phyloP scores from a whole-genome alignment of 1,140 invertebrate genomes.

The Triops longicaudatus region DNA sequence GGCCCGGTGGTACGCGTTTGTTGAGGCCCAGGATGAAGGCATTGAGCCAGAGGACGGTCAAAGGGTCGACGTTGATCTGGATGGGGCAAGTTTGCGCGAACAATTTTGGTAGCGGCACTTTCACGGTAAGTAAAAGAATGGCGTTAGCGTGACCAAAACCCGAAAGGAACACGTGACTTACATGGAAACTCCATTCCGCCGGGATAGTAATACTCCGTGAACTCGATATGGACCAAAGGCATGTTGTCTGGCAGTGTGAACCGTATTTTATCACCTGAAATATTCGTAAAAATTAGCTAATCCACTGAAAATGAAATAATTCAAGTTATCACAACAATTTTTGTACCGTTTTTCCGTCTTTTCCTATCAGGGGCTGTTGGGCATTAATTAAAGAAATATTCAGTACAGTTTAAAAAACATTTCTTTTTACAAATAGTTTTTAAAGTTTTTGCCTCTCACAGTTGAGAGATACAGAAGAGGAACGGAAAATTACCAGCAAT shows the following conservation, averaged over 20 bases:
- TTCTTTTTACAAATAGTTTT: too few relatives aligned
- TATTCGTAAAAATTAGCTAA: not conserved
- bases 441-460: too few relatives aligned
- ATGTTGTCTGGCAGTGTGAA: conserved; percentile 78
- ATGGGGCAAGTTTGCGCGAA: conserved; percentile 84
- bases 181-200: conserved; percentile 85
- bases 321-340: too few relatives aligned
- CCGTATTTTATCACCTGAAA: conserved; percentile 69
- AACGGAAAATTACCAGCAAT: conserved; percentile 54
- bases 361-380: conserved; percentile 25
- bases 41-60: conserved; percentile 84
- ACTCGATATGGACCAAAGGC: conserved; percentile 84
- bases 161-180: conserved; percentile 43
- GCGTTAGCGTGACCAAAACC: not conserved
- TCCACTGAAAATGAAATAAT: too few relatives aligned
- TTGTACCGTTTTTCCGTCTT: conserved; percentile 24
- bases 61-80: conserved; percentile 70
- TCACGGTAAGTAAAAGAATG: conserved; percentile 42
- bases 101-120: conserved; percentile 82
- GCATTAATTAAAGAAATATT: not conserved
- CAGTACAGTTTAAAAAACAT: too few relatives aligned
- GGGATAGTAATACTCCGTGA: conserved; percentile 95
- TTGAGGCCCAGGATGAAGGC: conserved; percentile 83
- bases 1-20: conserved; percentile 50
- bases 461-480: too few relatives aligned